A percentile compares a stretch with the other conserved stretches of the same genome.
Evolutionary conservation across 2,888 invertebrate species (phyloP).

Genomic region (Rotaria socialis): DNA sequence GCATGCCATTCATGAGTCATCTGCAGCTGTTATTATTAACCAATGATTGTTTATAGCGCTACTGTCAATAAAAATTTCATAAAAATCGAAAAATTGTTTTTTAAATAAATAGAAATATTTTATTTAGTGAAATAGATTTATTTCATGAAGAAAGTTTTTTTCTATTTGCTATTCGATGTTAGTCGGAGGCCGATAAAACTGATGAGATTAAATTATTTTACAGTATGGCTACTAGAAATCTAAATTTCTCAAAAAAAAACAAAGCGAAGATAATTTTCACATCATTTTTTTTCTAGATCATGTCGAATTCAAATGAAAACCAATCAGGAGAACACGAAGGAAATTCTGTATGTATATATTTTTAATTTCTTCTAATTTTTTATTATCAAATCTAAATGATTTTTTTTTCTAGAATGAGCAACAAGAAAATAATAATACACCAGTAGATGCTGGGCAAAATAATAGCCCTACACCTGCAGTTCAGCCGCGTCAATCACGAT

Average conservation of each 20-base stretch:
- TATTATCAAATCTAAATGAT: neutral
- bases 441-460: neutral
- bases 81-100: neutral
- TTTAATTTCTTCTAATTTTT: neutral
- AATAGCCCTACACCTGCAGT: constrained; percentile 38
- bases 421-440: neutral
- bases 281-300: neutral
- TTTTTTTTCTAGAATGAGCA: neutral
- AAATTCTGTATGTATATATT: neutral
- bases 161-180: neutral
- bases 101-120: neutral
- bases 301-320: neutral
- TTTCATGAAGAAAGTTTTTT: neutral
- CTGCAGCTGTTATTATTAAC: neutral
- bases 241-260: neutral
- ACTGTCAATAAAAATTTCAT: neutral
- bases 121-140: neutral
- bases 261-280: neutral
- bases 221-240: neutral
- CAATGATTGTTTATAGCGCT: neutral
- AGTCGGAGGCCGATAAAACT: neutral
- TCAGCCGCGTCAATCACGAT: constrained; percentile 49
- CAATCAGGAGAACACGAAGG: neutral
- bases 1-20: neutral
- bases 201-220: constrained; percentile 8